Percentiles rank a stretch among this genome's conserved stretches.
Conservation (phyloP, 2,888 invertebrate species). For the Ornithoptera priamus region DNA sequence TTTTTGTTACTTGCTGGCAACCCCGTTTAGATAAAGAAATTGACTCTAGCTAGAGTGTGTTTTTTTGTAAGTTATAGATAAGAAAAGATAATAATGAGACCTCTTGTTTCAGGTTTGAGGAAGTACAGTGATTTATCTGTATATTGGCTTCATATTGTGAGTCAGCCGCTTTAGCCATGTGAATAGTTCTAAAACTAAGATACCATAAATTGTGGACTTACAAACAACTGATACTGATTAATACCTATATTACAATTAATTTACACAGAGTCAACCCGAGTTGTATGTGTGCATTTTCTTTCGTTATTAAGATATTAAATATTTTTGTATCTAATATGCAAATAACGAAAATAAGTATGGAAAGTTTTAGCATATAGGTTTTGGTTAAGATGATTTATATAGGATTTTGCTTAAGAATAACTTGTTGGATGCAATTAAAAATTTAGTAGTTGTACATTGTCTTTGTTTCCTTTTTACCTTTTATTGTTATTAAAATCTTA, state of each 20-base stretch:
- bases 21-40: no score
- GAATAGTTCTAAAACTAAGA: conserved; percentile 62
- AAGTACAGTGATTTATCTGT: conserved; percentile 56
- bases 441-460: conserved; percentile 62
- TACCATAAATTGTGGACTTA: conserved; percentile 58
- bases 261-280: conserved; percentile 64
- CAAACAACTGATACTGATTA: conserved; percentile 50
- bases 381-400: conserved; percentile 69
- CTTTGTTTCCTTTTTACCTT: conserved; percentile 37
- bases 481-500: neutral
- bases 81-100: neutral
- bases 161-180: conserved; percentile 62
- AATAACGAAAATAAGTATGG: conserved; percentile 57
- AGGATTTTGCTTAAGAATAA: conserved; percentile 73
- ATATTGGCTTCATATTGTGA: conserved; percentile 64
- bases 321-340: conserved; percentile 74
- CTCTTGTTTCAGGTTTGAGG: conserved; percentile 55
- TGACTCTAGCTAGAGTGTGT: no score
- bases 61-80: neutral
- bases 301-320: conserved; percentile 69
- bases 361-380: conserved; percentile 68
- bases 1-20: no score
- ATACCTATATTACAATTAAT: conserved; percentile 54
- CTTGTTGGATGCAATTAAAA: conserved; percentile 76
- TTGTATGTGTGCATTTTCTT: conserved; percentile 72